Conservation (phyloP, 2,888 invertebrate genomes). For the Athetis lepigone region DNA sequence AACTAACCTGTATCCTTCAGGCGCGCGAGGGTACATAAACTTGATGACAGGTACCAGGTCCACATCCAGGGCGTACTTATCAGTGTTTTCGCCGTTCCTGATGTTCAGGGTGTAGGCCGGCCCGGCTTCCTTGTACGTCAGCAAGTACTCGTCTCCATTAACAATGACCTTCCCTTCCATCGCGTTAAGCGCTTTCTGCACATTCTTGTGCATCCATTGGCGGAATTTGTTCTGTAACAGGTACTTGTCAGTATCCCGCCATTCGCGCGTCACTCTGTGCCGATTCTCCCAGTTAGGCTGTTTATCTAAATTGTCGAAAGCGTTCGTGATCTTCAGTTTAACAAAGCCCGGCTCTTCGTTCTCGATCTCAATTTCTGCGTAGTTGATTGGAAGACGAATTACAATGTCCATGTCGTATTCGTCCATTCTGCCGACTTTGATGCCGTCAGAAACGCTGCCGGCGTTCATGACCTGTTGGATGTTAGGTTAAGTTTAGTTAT, state of each 20-base stretch:
- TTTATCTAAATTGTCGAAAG: slow-evolving; percentile 80
- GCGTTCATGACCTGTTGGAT: slow-evolving; percentile 81
- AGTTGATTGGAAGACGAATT: slow-evolving; percentile 87
- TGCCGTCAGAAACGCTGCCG: slow-evolving; percentile 91
- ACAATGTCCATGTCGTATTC: slow-evolving; percentile 92
- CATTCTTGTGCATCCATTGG: slow-evolving; percentile 88
- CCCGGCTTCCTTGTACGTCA: slow-evolving; percentile 82
- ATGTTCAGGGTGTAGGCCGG: slow-evolving; percentile 90
- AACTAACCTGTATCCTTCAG: slow-evolving; percentile 78
- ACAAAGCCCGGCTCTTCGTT: slow-evolving; percentile 86
- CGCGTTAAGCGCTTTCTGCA: slow-evolving; percentile 83
- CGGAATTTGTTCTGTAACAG: slow-evolving; percentile 87
- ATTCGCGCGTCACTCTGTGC: slow-evolving; percentile 80
- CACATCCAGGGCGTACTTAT: slow-evolving; percentile 80
- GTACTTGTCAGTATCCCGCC: slow-evolving; percentile 85
- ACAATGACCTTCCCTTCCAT: slow-evolving; percentile 75
- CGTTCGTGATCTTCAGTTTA: slow-evolving; percentile 77
- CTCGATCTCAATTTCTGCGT: slow-evolving; percentile 81
- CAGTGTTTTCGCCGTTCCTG: slow-evolving; percentile 66
- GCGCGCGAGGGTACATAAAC: slow-evolving; percentile 83
- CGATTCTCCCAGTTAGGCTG: slow-evolving; percentile 80
- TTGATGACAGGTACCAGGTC: slow-evolving; percentile 90
- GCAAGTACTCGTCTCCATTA: slow-evolving; percentile 73
- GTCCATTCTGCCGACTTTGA: slow-evolving; percentile 90
- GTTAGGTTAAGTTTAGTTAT: neutral